phyloP scores from a whole-genome alignment of 2,888 invertebrate species.

The Agapostemon virescens region DNA sequence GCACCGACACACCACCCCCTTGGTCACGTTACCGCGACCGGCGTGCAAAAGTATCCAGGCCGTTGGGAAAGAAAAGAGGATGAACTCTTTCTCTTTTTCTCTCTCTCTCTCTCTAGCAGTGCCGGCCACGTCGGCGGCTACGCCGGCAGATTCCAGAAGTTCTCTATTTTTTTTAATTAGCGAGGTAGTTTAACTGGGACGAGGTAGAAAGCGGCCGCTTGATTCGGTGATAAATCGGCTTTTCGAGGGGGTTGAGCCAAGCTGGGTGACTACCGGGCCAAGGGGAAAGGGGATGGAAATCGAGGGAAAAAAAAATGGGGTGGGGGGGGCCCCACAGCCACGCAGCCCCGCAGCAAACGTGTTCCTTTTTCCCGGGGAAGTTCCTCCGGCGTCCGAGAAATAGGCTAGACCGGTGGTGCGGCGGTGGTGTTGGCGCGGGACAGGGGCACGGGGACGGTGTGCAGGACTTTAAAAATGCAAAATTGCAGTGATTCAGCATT shows the following conservation, averaged over 20 bases:
- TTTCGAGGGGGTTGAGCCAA: conserved; percentile 19
- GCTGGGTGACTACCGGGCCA: not conserved
- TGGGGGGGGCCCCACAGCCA: not conserved
- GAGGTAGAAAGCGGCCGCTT: conserved; percentile 19
- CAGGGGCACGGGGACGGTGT: not conserved
- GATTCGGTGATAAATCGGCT: conserved; percentile 51
- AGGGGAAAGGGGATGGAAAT: not conserved
- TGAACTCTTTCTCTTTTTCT: conserved; percentile 11
- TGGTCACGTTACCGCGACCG: too few species aligned
- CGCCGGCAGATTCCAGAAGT: not conserved
- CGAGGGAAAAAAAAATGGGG: not conserved
- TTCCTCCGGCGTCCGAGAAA: conserved; percentile 24
- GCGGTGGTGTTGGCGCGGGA: not conserved
- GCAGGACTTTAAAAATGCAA: conserved; percentile 55
- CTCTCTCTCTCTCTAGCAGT: too few species aligned
- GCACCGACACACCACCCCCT: not conserved
- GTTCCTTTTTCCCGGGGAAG: conserved; percentile 12
- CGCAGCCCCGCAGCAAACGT: not conserved
- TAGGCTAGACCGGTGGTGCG: conserved; percentile 23
- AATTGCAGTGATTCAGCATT: conserved; percentile 58
- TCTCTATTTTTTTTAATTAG: conserved; percentile 39
- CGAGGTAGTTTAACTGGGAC: conserved; percentile 49
- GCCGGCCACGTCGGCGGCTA: conserved; percentile 4
- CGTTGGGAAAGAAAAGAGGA: conserved; percentile 6
- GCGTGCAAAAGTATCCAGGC: conserved; percentile 31